Evolutionary conservation across 2,113 vertebrate genomes (phyloP).

Genomic region (Tragelaphus strepsiceros): DNA sequence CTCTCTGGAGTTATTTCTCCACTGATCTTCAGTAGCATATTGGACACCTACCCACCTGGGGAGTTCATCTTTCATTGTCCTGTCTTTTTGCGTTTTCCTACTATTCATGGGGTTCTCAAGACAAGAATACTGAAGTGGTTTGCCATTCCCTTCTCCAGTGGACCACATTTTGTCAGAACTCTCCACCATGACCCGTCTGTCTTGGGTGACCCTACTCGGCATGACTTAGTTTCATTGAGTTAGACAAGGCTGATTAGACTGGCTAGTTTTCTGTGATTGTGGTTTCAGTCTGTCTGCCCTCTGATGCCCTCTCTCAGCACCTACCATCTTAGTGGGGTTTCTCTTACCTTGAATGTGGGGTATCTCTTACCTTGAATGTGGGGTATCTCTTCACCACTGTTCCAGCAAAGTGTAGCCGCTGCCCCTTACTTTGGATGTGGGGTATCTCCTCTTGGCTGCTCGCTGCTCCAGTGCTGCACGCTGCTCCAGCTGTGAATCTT

Average conservation of each 20-base stretch:
- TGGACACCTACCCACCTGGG: neutral
- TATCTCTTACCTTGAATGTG: neutral
- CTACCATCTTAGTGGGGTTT: neutral
- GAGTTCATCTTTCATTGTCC: neutral
- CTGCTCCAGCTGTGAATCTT: neutral
- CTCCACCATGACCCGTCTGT: neutral
- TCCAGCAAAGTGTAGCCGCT: neutral
- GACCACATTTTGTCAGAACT: neutral
- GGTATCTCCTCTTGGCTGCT: neutral
- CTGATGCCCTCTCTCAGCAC: neutral
- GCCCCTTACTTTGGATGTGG: fast-evolving
- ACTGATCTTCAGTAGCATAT: neutral
- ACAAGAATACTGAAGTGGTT: neutral
- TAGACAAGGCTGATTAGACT: neutral
- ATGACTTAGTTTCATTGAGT: neutral
- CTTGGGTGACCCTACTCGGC: neutral
- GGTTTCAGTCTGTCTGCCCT: neutral
- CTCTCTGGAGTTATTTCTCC: neutral
- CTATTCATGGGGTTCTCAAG: neutral
- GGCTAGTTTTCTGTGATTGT: neutral
- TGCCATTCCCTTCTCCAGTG: neutral
- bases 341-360: neutral
- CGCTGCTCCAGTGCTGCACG: fast-evolving
- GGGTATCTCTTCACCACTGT: neutral
- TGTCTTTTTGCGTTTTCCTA: neutral